Evolutionary conservation across 2,888 invertebrate genomes (phyloP), one percentile per base, ranked within the genome.

Genomic region (Pycnomerus fuliginosus): DNA sequence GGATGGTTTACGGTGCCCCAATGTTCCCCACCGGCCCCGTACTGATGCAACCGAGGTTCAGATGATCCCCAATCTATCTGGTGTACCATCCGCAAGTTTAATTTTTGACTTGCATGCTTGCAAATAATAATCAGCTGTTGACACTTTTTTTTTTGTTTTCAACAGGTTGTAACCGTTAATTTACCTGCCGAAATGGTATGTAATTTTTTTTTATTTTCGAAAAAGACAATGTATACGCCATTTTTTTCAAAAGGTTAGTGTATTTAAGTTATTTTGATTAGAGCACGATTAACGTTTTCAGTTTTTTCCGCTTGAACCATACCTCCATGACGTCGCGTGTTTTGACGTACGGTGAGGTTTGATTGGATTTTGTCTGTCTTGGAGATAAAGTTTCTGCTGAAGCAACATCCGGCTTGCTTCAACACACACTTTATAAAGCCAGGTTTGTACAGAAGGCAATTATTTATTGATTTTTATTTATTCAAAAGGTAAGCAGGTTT

Each of bases 31-130:
- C 69, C 29, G 73, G 70, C 29, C 72, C 67, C 41, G 66, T 74
- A 59, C 57, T 73, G 39, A 87, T 90, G 88, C 87, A 86, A 75
- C 90, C 89, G 59, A 84, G 90, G 74, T 90, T 82, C 80, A 87
- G 90, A 82, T 90, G 89, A 88, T 85, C 83, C 75, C 79, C 80
- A 68, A 74, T 80, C 51, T 78, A 79, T 75, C 75, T 79, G 65
- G 73, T 77, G 65, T 77, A 77, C 67, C 73, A 70, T 58, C 70
- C 71, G 67, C 70, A 70, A 70, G 70, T 70, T 53, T 69, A 64
- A 65, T 34, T 35, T 40, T 44, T 41, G 33, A 40, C 10, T 29
- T 44, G 29, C 33, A 28, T 11, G 14, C 11, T 36, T 31, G 8
- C 17, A 2, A 25, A 29, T 13, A 12, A 24, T 28, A 16, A 22